These are phyloP conservation scores for Danio jaintianensis DNA, from an alignment of 2,797 vertebrate species.

Conservation along the genomic window DNA sequence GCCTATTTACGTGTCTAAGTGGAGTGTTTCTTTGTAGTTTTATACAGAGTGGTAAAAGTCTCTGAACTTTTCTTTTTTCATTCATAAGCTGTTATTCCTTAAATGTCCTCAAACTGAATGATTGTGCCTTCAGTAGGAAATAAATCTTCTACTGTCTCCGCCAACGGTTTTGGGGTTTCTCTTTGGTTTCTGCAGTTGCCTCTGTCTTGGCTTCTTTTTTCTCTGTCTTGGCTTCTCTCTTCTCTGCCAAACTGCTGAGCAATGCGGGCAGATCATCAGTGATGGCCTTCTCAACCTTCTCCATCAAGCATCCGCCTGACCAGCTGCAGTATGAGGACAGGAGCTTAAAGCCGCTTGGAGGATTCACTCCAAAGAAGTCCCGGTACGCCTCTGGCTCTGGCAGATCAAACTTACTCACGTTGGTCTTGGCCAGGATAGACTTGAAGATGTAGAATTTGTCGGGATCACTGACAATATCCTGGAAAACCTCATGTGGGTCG, in stretches of 20 bases:
- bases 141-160: conserved; percentile 74
- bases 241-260: conserved; percentile 83
- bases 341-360: conserved; percentile 90
- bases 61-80: neutral
- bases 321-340: conserved; percentile 94
- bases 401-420: conserved; percentile 98
- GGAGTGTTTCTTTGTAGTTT: neutral
- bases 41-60: neutral
- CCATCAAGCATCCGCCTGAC: conserved; percentile 93
- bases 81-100: neutral
- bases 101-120: conserved; percentile 32
- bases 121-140: conserved; percentile 27
- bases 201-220: conserved; percentile 54
- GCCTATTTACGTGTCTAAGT: no score
- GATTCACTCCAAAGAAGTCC: conserved; percentile 98
- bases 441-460: conserved; percentile 99
- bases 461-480: conserved; percentile 95
- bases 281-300: conserved; percentile 96
- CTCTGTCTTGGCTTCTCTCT: conserved; percentile 52
- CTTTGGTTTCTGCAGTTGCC: conserved; percentile 66
- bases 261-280: conserved; percentile 93
- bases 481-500: conserved; percentile 94
- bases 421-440: conserved; percentile 98
- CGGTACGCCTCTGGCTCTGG: conserved; percentile 95
- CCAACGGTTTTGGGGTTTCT: conserved; percentile 79